Percentiles rank a stretch among this genome's conserved stretches.
These are phyloP conservation scores for Rattus rattus DNA, from an alignment of 2,113 vertebrate genomes.

Conservation along the genomic window DNA sequence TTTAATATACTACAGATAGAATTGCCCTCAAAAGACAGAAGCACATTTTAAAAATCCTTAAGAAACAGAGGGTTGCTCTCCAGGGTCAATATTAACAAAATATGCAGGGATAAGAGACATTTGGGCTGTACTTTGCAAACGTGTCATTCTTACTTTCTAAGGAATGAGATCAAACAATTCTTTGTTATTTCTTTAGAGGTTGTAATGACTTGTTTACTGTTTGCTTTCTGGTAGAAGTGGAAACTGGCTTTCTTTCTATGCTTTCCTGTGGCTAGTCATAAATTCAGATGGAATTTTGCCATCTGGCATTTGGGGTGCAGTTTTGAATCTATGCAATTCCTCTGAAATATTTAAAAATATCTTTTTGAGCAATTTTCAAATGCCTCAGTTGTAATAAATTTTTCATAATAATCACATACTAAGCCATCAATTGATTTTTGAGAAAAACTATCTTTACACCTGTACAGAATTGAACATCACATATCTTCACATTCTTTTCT, in stretches of 20 bases:
- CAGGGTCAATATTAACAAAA: constrained; percentile 49
- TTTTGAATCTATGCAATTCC: background rate
- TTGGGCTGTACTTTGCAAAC: constrained; percentile 30
- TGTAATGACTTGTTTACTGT: background rate
- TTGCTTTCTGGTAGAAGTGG: background rate
- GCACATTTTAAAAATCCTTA: constrained; percentile 7
- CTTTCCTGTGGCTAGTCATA: background rate
- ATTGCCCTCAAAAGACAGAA: constrained; percentile 59
- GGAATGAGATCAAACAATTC: background rate
- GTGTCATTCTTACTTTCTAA: constrained; percentile 26
- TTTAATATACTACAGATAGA: constrained; percentile 15
- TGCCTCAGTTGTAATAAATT: background rate
- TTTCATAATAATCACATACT: background rate
- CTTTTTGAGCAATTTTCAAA: background rate
- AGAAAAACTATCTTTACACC: background rate
- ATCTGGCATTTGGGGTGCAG: background rate
- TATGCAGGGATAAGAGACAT: constrained; percentile 42
- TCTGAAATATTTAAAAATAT: background rate
- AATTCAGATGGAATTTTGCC: background rate
- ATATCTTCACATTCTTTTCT: background rate
- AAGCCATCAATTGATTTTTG: background rate
- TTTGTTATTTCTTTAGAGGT: background rate
- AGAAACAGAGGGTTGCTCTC: background rate
- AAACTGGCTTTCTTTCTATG: background rate
- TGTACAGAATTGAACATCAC: background rate